Evolutionary conservation across 2,888 invertebrate species (phyloP), one percentile per base, ranked within the genome.

Genomic region (Drosophila ezoana): DNA sequence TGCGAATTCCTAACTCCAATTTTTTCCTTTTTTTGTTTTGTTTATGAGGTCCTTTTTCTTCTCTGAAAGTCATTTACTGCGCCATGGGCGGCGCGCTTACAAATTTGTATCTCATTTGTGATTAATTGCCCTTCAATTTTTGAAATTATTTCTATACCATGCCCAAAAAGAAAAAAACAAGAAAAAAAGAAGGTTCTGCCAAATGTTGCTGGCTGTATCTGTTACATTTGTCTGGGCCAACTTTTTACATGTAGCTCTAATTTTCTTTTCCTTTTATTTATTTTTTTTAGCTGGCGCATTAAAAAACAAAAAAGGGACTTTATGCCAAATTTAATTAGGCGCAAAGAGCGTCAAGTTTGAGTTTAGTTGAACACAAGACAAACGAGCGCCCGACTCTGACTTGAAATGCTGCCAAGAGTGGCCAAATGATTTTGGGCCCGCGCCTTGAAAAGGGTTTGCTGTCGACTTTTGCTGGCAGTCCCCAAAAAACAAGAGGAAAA

Each of bases 121-220:
- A 89, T 89, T 89, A 89, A 90, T 89, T 89, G 89, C 81, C 81
- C 77, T 81, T 87, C 90, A 89, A 89, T 89, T 89, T 89, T 79
- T 60, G 62, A 81, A 83, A 88, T 80, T 78, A 83, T 83, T 75
- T 83, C 67, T 38, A 56, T 51, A 38, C 62, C 47, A 40, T 53
- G 53, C 54, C 41, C 41, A 63, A n/a, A 52, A 48, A 45, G 1
- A 23, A 58, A 38, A 51, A 59, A 66, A 52, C n/a, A n/a, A n/a
- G 63, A 51, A 72, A 58, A 44, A 40, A 14, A 49, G 40, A 66
- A 63, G 43, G 56, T 41, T 23, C 28, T 47, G 57, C 49, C 60
- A 54, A 70, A 62, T 56, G 56, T 64, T 63, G 51, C 47, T 45
- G 40, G 54, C 66, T 60, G 69, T 72, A 71, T 81, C 81, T 85